phyloP scores from a whole-genome alignment of 2,113 vertebrate genomes.

The Pampusana beccarii region DNA sequence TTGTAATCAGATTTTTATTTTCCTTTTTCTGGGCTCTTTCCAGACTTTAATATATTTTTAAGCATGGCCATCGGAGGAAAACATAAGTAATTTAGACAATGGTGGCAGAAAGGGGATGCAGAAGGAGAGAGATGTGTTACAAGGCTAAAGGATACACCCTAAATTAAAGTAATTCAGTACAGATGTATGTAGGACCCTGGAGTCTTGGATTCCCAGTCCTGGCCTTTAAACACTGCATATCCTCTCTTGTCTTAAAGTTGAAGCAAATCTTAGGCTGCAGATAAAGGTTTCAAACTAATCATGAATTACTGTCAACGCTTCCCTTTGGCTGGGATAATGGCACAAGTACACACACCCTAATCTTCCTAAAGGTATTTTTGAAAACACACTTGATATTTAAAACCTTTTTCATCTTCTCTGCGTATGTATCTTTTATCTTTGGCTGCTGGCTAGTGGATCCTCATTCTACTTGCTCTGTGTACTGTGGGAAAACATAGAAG shows the following conservation, averaged over 20 bases:
- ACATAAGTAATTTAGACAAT: not conserved
- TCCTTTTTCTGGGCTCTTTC: not conserved
- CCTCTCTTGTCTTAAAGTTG: not conserved
- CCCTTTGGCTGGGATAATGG: not conserved
- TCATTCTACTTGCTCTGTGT: not conserved
- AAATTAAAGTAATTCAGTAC: not conserved
- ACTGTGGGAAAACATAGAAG: not conserved
- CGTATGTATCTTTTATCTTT: not conserved
- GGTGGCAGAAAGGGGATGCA: not conserved
- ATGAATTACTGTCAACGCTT: not conserved
- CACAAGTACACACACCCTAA: not conserved
- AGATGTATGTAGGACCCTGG: not conserved
- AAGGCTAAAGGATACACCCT: not conserved
- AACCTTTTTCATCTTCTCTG: not conserved
- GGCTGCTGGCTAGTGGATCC: not conserved
- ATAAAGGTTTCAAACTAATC: slow-evolving; percentile 4
- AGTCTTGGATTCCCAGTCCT: not conserved
- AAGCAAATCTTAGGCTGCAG: slow-evolving; percentile 5
- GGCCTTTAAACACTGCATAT: not conserved
- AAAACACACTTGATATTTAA: not conserved
- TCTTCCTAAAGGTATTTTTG: not conserved
- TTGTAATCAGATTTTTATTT: not conserved
- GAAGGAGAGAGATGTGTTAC: not conserved
- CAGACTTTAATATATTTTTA: not conserved
- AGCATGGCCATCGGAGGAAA: not conserved